Evolutionary conservation across 2,113 vertebrate species (phyloP).

Genomic region (Pangasianodon hypophthalmus): DNA sequence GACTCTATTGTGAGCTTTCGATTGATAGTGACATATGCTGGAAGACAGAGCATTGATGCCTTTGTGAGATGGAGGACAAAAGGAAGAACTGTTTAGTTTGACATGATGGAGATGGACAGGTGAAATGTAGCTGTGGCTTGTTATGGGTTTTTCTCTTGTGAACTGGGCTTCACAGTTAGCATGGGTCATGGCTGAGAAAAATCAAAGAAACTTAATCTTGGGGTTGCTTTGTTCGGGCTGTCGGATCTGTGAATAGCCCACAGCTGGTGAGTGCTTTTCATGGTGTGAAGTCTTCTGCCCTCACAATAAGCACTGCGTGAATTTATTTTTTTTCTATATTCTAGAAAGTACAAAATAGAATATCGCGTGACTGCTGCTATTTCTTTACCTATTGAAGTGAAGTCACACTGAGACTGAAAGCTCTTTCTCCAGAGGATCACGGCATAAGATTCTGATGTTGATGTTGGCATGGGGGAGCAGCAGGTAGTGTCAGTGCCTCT

Average conservation of each 20-base stretch:
- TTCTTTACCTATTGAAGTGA: background rate
- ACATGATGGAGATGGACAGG: constrained; percentile 30
- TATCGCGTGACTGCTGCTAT: background rate
- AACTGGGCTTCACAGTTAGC: constrained; percentile 24
- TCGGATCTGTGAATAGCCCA: background rate
- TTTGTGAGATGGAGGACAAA: constrained; percentile 39
- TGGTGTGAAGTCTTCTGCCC: constrained; percentile 9
- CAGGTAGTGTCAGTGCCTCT: background rate
- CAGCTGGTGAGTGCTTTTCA: background rate
- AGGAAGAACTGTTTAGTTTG: constrained; percentile 26
- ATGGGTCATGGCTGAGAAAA: background rate
- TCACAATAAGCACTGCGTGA: background rate
- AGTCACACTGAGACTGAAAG: background rate
- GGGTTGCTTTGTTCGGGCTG: constrained; percentile 2
- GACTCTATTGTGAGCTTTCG: constrained; percentile 9
- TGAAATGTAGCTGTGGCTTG: background rate
- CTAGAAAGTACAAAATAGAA: background rate
- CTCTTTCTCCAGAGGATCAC: background rate
- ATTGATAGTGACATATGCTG: constrained; percentile 12
- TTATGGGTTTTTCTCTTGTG: constrained; percentile 15
- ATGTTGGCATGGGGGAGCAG: background rate
- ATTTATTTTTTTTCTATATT: background rate
- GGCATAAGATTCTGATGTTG: background rate
- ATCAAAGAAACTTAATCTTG: constrained; percentile 8
- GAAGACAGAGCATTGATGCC: background rate